Evolutionary conservation across 2,113 vertebrate species (phyloP), one percentile per base, ranked within the genome.

Genomic region (Addax nasomaculatus): DNA sequence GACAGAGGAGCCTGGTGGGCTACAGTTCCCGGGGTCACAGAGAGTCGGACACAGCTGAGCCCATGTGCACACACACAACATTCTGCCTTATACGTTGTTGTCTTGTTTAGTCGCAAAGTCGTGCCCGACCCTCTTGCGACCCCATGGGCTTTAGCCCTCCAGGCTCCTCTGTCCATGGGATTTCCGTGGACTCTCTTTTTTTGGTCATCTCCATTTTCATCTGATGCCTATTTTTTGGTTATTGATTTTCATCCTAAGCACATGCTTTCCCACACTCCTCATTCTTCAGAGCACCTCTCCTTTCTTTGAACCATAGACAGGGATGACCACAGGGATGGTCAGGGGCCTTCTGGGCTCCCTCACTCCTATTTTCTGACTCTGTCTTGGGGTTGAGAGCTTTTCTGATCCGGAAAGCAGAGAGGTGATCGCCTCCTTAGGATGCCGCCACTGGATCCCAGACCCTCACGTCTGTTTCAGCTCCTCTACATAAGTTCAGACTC

Each of bases 1-100:
- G n/a, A 70, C 67, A 12, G n/a, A 39, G n/a, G 67, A 39, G n/a
- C 9, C n/a, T 70, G 67, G 67, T 23, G 19, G 67, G 19, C 19
- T 23, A 10, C 4, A 36, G 67, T 23, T 4, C 67, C 6, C 0
- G 17, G 67, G n/a, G 19, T 23, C 0, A 0, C n/a, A 70, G 9
- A 36, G n/a, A 23, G 67, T 3, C 1, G 0, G 10, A 39, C 67
- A 6, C 0, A 4, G 5, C 67, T 39, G n/a, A 39, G 67, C n/a
- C 1, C 67, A 2, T 0, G 6, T 5, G 2, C n/a, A 39, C 67
- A 70, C 19, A 12, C 19, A 12, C 67, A 39, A 3, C 21, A 39
- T 70, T 12, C 67, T 23, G 5, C 67, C 67, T 70, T 23, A 39
- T 12, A 6, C 0, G 5, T 6, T 21, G n/a, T 39, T 39, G 67